Evolutionary conservation across 2,888 invertebrate genomes (phyloP), one percentile per base, ranked within the genome.

Genomic region (Caenorhabditis plicata): DNA sequence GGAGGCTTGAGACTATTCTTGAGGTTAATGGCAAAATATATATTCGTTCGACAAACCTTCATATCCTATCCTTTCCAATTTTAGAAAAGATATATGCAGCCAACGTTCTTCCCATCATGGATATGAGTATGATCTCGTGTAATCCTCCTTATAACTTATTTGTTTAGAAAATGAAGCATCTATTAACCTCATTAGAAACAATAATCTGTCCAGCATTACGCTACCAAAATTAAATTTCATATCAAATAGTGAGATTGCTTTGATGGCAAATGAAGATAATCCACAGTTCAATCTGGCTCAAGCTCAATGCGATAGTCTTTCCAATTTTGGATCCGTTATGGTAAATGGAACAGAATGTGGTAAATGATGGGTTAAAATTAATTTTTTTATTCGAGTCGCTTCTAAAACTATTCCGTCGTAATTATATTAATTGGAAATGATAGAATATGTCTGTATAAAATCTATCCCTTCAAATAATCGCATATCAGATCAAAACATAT

Each of bases 291-390:
- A 45, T 9, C 44, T 56, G 48, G 55, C 55, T 56, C 55, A 56
- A 44, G 29, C 35, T 41, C 44, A 52, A 19, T 62, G 62, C 48
- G 56, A 62, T 35, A 31, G 29, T 17, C 35, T 62, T 23, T 55
- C 62, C 5, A 41, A 49, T 0, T 62, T 44, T 42, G 62, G 62
- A 36, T 45, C 26, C 17, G 61, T 55, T 19, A 45, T 45, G 45
- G 51, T 51, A 23, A 61, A 55, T 41, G 55, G 51, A 47, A 61
- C 54, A 32, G 47, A 55, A 19, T 61, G 61, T 31, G 55, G 61
- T 61, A 41, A 40, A 33, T 38, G 38, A 38, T 38, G 20, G n/a
- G 38, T 23, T 33, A n/a, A n/a, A 5, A 33, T 5, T 25, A n/a
- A 39, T 25, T 4, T 39, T n/a, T 13, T 22, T 31, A n/a, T n/a